Conservation (phyloP, 2,888 invertebrate genomes). For the Maniola hyperantus region DNA sequence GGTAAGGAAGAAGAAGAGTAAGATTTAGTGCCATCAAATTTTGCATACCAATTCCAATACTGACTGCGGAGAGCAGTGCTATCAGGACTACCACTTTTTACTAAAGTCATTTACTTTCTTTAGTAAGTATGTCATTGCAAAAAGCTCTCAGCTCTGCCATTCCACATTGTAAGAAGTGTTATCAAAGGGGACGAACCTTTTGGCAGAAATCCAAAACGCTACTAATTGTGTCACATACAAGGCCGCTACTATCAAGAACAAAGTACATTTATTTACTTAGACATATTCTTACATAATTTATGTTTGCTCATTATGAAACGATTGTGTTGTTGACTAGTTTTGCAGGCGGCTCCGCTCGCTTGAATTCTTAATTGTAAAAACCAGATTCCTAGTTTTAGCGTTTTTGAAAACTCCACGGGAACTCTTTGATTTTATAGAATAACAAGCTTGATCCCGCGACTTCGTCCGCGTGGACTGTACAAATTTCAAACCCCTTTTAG, state of each 20-base stretch:
- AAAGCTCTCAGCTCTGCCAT: background rate
- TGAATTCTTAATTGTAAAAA: background rate
- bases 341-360: background rate
- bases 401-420: too few species aligned
- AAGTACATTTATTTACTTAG: background rate
- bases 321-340: background rate
- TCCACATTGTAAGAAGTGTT: background rate
- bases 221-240: conserved; percentile 8
- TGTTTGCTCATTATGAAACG: background rate
- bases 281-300: background rate
- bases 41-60: too few species aligned
- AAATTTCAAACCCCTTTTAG: too few species aligned
- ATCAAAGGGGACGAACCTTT: background rate
- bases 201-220: conserved; percentile 6
- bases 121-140: background rate
- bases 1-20: too few species aligned
- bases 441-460: too few species aligned
- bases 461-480: too few species aligned
- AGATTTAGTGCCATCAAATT: too few species aligned
- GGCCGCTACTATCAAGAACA: background rate
- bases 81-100: too few species aligned
- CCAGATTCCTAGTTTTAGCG: background rate
- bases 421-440: too few species aligned
- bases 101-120: background rate
- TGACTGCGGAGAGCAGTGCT: too few species aligned